Conservation (phyloP, 2,113 vertebrate genomes). For the Mionectes macconnelli region DNA sequence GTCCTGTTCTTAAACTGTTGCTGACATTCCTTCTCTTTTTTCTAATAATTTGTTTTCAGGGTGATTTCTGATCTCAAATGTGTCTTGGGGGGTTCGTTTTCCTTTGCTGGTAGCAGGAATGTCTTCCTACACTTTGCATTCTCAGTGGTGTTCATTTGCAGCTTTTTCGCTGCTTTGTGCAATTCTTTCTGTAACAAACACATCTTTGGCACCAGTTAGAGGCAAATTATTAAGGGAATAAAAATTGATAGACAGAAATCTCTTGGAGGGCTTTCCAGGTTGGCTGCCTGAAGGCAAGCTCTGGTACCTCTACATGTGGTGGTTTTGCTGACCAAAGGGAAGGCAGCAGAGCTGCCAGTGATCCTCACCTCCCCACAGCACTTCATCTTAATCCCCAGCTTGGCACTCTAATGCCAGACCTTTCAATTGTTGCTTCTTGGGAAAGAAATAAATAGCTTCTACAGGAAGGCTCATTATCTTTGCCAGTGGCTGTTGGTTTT, state of each 20-base stretch:
- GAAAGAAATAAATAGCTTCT: not conserved
- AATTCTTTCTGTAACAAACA: not conserved
- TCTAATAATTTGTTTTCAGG: not conserved
- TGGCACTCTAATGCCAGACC: not conserved
- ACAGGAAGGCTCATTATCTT: not conserved
- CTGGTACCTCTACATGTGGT: rapidly evolving
- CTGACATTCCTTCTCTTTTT: not conserved
- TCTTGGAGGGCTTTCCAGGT: not conserved
- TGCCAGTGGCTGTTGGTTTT: not conserved
- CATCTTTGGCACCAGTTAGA: not conserved
- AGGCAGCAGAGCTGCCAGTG: rapidly evolving
- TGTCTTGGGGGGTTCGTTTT: not conserved
- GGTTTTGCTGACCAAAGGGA: not conserved
- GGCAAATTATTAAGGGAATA: not conserved
- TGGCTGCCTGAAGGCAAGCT: not conserved
- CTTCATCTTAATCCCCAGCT: not conserved
- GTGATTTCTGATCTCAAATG: not conserved
- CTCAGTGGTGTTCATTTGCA: constrained; percentile 2
- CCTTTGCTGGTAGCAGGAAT: not conserved
- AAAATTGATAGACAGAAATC: not conserved
- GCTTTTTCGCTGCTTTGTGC: not conserved
- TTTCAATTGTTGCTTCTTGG: not conserved
- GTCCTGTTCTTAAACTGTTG: not conserved
- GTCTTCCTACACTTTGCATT: not conserved
- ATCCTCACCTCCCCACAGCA: not conserved